A percentile compares a stretch with the other conserved stretches of the same genome.
Conservation (phyloP, 92 coral and sea anemone genomes). For the Zoanthus gigantus region DNA sequence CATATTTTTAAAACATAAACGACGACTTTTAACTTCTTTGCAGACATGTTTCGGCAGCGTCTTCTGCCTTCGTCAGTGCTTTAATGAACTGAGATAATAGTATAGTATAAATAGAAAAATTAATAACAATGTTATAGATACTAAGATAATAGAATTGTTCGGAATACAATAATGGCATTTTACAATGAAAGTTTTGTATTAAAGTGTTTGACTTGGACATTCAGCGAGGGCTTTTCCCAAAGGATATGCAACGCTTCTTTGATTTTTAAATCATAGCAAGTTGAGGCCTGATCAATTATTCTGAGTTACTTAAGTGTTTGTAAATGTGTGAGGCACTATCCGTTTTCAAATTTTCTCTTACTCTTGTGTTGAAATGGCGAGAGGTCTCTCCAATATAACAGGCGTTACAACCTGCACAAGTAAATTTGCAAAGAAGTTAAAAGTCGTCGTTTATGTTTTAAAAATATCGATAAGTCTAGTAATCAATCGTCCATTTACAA, state of each 20-base stretch:
- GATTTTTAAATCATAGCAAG: too few species aligned
- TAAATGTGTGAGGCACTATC: neutral
- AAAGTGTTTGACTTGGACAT: too few species aligned
- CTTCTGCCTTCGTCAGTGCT: neutral
- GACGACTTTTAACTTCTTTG: too few species aligned
- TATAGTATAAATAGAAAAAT: neutral
- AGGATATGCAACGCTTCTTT: too few species aligned
- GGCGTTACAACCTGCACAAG: constrained; percentile 5
- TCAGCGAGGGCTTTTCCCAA: too few species aligned
- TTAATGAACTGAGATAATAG: neutral
- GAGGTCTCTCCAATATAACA: neutral
- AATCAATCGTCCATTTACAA: constrained; percentile 3
- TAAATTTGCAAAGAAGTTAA: neutral
- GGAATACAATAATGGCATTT: too few species aligned
- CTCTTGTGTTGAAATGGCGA: constrained; percentile 6
- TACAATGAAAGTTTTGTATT: neutral
- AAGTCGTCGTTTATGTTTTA: too few species aligned
- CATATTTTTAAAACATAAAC: neutral
- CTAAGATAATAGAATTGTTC: neutral
- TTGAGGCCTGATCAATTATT: too few species aligned
- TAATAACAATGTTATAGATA: neutral
- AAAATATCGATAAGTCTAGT: neutral
- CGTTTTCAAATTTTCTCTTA: neutral
- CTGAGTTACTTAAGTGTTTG: too few species aligned
- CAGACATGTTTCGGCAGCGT: too few species aligned